Conservation (phyloP, 2,113 vertebrate species). For the Atrichornis clamosus region DNA sequence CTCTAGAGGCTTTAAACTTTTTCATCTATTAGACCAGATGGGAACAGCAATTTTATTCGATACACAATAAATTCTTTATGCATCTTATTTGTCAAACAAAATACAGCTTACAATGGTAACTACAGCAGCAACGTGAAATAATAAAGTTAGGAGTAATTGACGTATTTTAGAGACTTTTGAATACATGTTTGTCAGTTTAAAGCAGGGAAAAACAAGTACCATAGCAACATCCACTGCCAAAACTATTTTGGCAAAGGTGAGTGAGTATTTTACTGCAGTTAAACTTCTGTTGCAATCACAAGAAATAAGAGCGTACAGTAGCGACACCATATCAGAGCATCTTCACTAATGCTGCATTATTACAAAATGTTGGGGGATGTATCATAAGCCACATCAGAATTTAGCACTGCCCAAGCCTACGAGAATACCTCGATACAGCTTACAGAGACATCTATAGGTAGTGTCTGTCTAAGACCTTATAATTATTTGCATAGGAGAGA, state of each 20-base stretch:
- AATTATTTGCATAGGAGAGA: constrained; percentile 39
- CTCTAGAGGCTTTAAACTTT: constrained; percentile 20
- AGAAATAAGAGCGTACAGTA: neutral
- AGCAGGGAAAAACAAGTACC: neutral
- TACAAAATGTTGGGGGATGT: neutral
- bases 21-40: neutral
- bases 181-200: neutral
- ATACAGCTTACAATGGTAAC: neutral
- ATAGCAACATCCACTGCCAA: neutral
- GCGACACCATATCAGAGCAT: neutral
- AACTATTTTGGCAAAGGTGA: neutral
- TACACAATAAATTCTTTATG: neutral
- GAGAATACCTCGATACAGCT: neutral
- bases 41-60: neutral
- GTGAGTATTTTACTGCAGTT: neutral
- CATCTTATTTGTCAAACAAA: neutral
- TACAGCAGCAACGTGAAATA: neutral
- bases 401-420: neutral
- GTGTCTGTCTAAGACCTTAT: neutral
- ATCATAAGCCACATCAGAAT: neutral
- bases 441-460: constrained; percentile 49
- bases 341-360: neutral
- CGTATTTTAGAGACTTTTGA: neutral
- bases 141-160: neutral
- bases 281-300: neutral